phyloP scores from a whole-genome alignment of 2,888 invertebrate species.

The Troides oblongomaculatus region DNA sequence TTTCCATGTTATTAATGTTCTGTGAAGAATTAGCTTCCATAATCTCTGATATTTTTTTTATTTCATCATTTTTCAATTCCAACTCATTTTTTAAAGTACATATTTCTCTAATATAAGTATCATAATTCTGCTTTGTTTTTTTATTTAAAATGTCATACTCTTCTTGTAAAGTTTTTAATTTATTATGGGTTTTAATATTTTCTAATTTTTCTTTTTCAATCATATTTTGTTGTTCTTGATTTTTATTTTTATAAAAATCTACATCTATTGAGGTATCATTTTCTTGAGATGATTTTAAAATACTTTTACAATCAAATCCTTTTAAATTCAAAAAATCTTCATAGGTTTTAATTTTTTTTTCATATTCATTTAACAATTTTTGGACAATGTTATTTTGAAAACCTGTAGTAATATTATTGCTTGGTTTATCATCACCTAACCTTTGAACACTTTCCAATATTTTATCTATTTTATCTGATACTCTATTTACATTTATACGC shows the following conservation, averaged over 20 bases:
- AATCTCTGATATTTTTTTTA: constrained; percentile 31
- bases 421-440: constrained; percentile 39
- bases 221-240: constrained; percentile 40
- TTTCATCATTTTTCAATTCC: constrained; percentile 32
- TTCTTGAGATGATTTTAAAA: constrained; percentile 27
- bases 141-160: constrained; percentile 31
- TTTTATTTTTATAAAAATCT: constrained; percentile 37
- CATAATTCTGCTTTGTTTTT: constrained; percentile 33
- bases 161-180: constrained; percentile 42
- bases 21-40: constrained; percentile 34
- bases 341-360: constrained; percentile 64
- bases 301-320: constrained; percentile 37
- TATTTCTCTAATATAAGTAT: constrained; percentile 35
- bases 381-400: constrained; percentile 55
- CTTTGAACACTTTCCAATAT: constrained; percentile 52
- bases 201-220: constrained; percentile 44
- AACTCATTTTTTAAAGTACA: constrained; percentile 33
- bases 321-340: constrained; percentile 55
- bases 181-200: constrained; percentile 43
- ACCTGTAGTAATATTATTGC: constrained; percentile 33
- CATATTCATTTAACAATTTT: constrained; percentile 66
- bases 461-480: constrained; percentile 62
- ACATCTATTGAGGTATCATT: constrained; percentile 31
- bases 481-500: constrained; percentile 63
- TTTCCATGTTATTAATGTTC: constrained; percentile 31